phyloP scores from a whole-genome alignment of 2,888 invertebrate species.

The Ornithoptera alexandrae region DNA sequence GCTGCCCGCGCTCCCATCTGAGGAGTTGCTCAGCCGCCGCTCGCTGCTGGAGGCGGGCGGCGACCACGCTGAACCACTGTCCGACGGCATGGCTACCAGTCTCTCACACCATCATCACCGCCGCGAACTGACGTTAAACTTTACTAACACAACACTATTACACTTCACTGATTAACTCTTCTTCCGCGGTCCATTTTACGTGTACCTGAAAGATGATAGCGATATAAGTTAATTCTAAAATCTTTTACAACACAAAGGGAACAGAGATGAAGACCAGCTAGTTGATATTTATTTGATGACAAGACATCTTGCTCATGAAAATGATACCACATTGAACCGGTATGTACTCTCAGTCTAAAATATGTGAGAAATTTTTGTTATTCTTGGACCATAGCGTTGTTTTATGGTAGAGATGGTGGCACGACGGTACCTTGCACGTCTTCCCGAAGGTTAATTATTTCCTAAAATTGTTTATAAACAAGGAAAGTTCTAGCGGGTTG shows the following conservation, averaged over 20 bases:
- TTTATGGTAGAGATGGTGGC: too few species aligned
- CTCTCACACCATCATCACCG: conserved; percentile 63
- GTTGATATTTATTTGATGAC: too few species aligned
- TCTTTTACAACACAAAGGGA: background rate
- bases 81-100: conserved; percentile 70
- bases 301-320: too few species aligned
- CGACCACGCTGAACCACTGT: conserved; percentile 74
- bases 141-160: conserved; percentile 50
- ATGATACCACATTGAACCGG: too few species aligned
- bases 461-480: too few species aligned
- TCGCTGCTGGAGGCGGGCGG: conserved; percentile 73
- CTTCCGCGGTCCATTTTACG: conserved; percentile 57
- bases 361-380: too few species aligned
- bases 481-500: too few species aligned
- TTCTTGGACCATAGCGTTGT: too few species aligned
- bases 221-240: background rate
- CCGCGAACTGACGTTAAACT: conserved; percentile 9
- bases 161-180: conserved; percentile 56
- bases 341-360: too few species aligned
- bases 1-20: conserved; percentile 75
- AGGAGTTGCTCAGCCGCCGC: conserved; percentile 75
- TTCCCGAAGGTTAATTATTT: too few species aligned
- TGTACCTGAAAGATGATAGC: conserved; percentile 56
- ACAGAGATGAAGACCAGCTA: background rate
- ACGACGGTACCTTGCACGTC: too few species aligned